These are phyloP conservation scores for Acropternis orthonyx DNA, from an alignment of 2,797 vertebrate species.

Conservation along the genomic window DNA sequence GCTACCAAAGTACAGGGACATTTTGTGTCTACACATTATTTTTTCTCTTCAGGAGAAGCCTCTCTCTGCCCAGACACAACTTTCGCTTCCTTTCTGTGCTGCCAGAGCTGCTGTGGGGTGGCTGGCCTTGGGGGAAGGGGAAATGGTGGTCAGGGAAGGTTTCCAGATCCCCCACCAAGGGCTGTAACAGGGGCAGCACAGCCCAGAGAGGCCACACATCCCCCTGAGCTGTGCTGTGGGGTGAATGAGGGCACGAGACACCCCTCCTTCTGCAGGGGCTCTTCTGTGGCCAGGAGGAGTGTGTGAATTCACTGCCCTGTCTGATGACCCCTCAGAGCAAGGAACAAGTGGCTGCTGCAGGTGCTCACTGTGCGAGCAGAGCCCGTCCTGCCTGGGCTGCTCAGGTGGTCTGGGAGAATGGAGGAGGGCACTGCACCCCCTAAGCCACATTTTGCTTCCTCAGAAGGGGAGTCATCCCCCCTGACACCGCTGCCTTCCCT, in stretches of 20 bases:
- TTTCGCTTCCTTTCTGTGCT: fast-evolving
- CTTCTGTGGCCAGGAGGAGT: fast-evolving
- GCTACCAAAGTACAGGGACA: background rate
- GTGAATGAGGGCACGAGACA: fast-evolving
- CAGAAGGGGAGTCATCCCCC: background rate
- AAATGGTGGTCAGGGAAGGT: background rate
- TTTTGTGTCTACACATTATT: background rate
- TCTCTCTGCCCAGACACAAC: background rate
- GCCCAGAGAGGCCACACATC: fast-evolving
- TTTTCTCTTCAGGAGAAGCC: background rate
- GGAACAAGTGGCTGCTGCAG: fast-evolving
- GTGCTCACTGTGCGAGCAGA: background rate
- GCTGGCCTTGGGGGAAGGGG: background rate
- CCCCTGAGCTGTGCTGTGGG: background rate
- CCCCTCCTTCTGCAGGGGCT: background rate
- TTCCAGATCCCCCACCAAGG: background rate
- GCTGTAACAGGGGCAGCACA: background rate
- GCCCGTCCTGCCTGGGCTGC: fast-evolving
- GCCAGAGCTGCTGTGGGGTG: fast-evolving
- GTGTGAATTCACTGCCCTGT: fast-evolving
- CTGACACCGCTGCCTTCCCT: fast-evolving
- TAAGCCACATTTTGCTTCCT: background rate
- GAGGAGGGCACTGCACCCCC: too few species aligned
- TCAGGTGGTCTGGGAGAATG: background rate
- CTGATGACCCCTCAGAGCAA: fast-evolving